phyloP scores from a whole-genome alignment of 1,140 invertebrate species.

The Drosophila sp. region DNA sequence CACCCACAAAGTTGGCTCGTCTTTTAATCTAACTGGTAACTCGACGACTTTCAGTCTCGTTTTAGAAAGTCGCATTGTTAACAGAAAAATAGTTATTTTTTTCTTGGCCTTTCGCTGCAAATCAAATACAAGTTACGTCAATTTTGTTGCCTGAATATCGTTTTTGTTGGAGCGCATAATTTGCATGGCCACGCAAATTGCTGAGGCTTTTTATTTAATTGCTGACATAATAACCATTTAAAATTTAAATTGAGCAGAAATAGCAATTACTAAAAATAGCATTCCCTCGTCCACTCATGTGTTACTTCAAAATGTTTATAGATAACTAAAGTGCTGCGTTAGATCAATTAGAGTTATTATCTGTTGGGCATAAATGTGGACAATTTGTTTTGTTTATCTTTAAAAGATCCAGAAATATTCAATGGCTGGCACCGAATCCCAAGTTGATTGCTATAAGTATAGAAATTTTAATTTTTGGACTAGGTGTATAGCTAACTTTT shows the following conservation, averaged over 20 bases:
- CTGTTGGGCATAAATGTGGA: too few species aligned
- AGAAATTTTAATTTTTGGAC: too few species aligned
- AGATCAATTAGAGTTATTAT: too few species aligned
- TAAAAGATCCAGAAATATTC: too few species aligned
- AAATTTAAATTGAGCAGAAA: constrained; percentile 32
- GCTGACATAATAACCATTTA: constrained; percentile 49
- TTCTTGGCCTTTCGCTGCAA: constrained; percentile 60
- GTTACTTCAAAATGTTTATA: too few species aligned
- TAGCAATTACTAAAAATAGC: constrained; percentile 40
- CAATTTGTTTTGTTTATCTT: too few species aligned
- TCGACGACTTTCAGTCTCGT: constrained; percentile 57
- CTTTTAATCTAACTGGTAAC: constrained; percentile 20
- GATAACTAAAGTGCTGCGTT: too few species aligned
- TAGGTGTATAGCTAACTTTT: too few species aligned
- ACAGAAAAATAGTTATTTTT: constrained; percentile 16
- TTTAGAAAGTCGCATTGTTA: constrained; percentile 59
- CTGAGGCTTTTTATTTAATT: constrained; percentile 63
- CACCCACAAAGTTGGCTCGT: background rate
- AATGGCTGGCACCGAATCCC: too few species aligned
- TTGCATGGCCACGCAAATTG: constrained; percentile 68
- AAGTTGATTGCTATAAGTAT: too few species aligned
- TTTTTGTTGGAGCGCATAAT: constrained; percentile 44
- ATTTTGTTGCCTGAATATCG: constrained; percentile 37
- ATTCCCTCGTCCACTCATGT: background rate
- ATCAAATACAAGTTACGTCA: constrained; percentile 64